phyloP scores from a whole-genome alignment of 2,113 vertebrate species.

The Ifrita kowaldi region DNA sequence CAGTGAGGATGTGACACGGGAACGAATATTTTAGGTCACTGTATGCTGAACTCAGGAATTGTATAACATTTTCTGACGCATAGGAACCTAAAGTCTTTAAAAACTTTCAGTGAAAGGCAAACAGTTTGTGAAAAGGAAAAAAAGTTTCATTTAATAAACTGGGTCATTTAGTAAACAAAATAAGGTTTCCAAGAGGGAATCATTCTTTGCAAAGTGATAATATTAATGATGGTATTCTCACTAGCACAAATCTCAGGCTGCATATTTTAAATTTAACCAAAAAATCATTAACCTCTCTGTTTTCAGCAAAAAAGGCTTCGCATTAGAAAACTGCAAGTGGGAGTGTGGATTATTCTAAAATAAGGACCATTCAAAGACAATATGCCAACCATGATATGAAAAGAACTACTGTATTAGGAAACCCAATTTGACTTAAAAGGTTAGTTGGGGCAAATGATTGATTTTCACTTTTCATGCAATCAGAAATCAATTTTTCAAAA shows the following conservation, averaged over 20 bases:
- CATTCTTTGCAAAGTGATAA: neutral
- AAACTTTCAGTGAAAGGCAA: neutral
- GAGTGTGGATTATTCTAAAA: neutral
- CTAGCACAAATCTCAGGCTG: neutral
- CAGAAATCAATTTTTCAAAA: conserved; percentile 27
- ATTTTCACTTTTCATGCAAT: neutral
- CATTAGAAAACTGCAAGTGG: neutral
- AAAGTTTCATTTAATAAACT: neutral
- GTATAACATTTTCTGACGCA: neutral
- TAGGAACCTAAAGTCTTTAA: neutral
- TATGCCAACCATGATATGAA: neutral
- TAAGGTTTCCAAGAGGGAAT: neutral
- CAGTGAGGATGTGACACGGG: neutral
- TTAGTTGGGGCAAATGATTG: neutral
- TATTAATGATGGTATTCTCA: neutral
- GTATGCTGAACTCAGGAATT: neutral
- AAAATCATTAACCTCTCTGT: neutral
- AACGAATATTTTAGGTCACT: neutral
- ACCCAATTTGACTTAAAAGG: neutral
- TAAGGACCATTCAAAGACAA: neutral
- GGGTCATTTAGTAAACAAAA: neutral
- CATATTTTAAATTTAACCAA: neutral
- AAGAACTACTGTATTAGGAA: neutral
- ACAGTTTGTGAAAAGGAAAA: neutral
- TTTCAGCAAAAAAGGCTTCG: neutral